phyloP scores from a whole-genome alignment of 1,140 invertebrate genomes.

The Leptinotarsa undecemlineata region DNA sequence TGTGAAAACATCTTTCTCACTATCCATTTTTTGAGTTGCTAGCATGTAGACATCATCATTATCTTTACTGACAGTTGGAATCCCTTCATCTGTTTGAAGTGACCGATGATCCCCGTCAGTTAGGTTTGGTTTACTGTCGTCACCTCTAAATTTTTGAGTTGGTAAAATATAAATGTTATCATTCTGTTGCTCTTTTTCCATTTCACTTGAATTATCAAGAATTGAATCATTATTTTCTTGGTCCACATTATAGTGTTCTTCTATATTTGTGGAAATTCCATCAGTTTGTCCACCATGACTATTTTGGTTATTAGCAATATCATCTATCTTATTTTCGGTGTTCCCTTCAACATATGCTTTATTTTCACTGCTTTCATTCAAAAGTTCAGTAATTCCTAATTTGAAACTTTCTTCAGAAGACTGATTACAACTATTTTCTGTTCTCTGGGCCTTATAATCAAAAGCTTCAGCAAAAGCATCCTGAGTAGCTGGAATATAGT shows the following conservation, averaged over 20 bases:
- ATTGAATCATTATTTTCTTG: background rate
- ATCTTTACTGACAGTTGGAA: background rate
- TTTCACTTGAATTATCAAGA: conserved; percentile 7
- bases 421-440: conserved; percentile 22
- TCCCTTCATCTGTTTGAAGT: no score
- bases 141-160: conserved; percentile 20
- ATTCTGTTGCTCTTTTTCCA: background rate
- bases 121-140: background rate
- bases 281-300: no score
- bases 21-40: conserved; percentile 38
- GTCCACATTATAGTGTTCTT: background rate
- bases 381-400: conserved; percentile 38
- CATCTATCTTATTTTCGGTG: background rate
- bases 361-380: conserved; percentile 28
- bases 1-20: conserved; percentile 8
- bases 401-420: conserved; percentile 36
- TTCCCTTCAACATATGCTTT: conserved; percentile 3
- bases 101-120: no score
- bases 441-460: conserved; percentile 18
- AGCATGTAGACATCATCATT: conserved; percentile 32
- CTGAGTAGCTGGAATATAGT: conserved; percentile 39
- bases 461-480: conserved; percentile 25
- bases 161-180: conserved; percentile 25
- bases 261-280: background rate
- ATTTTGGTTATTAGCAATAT: background rate